Evolutionary conservation across 2,797 vertebrate species (phyloP).

Genomic region (Lophius americanus): DNA sequence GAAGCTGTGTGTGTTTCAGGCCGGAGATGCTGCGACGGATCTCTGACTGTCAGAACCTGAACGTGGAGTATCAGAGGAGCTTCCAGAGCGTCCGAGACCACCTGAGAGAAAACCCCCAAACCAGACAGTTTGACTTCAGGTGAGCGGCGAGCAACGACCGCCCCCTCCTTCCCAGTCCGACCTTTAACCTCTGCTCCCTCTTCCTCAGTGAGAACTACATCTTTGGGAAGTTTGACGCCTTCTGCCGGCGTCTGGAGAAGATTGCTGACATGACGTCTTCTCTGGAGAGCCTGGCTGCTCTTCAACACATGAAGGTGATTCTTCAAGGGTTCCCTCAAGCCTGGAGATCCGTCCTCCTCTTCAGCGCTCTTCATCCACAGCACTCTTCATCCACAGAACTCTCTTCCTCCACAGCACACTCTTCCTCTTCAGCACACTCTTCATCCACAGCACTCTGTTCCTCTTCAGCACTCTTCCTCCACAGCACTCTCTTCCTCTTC

Average conservation of each 20-base stretch:
- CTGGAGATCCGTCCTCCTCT: too few species aligned
- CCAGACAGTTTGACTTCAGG: conserved; percentile 86
- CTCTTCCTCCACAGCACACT: too few species aligned
- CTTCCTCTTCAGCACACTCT: too few species aligned
- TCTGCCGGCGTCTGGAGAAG: conserved; percentile 87
- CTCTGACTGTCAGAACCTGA: conserved; percentile 80
- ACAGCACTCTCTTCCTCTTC: too few species aligned
- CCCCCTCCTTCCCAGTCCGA: accelerated
- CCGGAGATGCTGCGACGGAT: conserved; percentile 79
- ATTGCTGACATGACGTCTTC: conserved; percentile 81
- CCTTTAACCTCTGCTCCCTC: not conserved
- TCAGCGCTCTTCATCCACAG: too few species aligned
- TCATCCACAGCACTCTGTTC: too few species aligned
- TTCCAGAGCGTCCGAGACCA: conserved; percentile 79
- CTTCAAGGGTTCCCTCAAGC: too few species aligned
- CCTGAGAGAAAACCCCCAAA: conserved; percentile 73
- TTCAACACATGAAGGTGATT: conserved; percentile 78
- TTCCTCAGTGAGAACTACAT: conserved; percentile 86
- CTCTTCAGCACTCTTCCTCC: too few species aligned
- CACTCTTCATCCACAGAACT: too few species aligned
- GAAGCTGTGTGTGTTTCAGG: conserved; percentile 58
- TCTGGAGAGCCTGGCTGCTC: conserved; percentile 80
- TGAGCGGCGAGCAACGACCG: conserved; percentile 24
- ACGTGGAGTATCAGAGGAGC: conserved; percentile 79
- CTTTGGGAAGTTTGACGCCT: conserved; percentile 88